These are phyloP conservation scores for Spizella passerina DNA, from an alignment of 2,797 vertebrate species.

Conservation along the genomic window DNA sequence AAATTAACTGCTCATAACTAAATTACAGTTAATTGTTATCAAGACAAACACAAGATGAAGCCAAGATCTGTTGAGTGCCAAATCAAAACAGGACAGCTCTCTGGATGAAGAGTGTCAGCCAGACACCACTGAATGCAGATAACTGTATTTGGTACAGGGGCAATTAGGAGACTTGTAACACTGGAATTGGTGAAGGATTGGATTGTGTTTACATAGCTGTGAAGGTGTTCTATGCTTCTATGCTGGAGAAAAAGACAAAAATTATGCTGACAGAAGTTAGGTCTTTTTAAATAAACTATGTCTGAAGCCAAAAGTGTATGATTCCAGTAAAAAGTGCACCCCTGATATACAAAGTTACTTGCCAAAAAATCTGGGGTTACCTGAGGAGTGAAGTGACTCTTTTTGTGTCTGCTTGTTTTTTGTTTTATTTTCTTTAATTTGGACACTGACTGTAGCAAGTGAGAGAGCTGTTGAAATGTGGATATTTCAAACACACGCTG, in stretches of 20 bases:
- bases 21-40: background rate
- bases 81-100: background rate
- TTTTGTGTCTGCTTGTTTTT: background rate
- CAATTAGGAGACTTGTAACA: background rate
- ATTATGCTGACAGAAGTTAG: background rate
- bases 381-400: rapidly evolving
- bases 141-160: background rate
- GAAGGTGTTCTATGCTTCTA: background rate
- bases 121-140: background rate
- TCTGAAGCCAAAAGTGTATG: background rate
- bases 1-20: background rate
- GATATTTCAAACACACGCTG: background rate
- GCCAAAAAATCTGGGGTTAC: background rate
- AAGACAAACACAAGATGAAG: background rate
- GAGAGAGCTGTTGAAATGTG: background rate
- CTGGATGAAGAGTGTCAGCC: background rate
- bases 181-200: rapidly evolving
- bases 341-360: background rate
- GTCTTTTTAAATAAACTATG: background rate
- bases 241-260: background rate
- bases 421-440: background rate
- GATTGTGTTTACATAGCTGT: background rate
- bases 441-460: background rate
- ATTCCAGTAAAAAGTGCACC: background rate
- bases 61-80: background rate